Evolutionary conservation across 35 echinoderm and acorn worm genomes (phyloP), one percentile per base, ranked within the genome.

Genomic region (Apostichopus californicus): DNA sequence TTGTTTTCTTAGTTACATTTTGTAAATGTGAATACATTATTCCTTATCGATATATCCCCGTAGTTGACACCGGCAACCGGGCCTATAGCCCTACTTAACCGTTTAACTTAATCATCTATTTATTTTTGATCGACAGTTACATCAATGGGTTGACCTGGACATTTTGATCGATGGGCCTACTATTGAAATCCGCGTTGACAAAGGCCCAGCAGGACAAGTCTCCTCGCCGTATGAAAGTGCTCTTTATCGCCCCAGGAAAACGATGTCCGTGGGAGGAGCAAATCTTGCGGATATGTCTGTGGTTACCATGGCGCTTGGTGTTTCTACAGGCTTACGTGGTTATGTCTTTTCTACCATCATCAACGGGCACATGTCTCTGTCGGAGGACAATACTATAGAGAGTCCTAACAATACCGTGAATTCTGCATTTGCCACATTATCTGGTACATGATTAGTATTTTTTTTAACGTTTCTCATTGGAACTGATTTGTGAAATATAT

Each of bases 141-240:
- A 91, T 64, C 57, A 79, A 53, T 94, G 93, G 93, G 53, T 81
- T 14, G 77, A 72, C 77, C 55, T 94, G 9, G 79, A 90, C 55
- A 90, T 94, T 75, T 21, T 77, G 53, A 52, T 94, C 52, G 89
- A 90, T 18, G 83, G 78, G 3, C 88, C 88, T 3, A 24, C 81
- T 11, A 77, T 66, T 17, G 79, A 90, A 20, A 55, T 94, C 54
- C 57, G 89, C 52, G 46, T 94, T 4, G 79, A 94, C 53, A 85
- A 94, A 24, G 93, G 81, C 18, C 87, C 87, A 55, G 93, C 93
- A 1, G 78, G 82, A 8, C 78, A 94, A 86, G 17, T 94, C 0
- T 77, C 79, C 14, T 72, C 78, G 6, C 88, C 63, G 10, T 78
- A 56, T 59, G 52, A 26, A 14, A 79, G 79, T 73, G 68, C 72